Evolutionary conservation across 2,113 vertebrate genomes (phyloP), one percentile per base, ranked within the genome.

Genomic region (Tinamus guttatus): DNA sequence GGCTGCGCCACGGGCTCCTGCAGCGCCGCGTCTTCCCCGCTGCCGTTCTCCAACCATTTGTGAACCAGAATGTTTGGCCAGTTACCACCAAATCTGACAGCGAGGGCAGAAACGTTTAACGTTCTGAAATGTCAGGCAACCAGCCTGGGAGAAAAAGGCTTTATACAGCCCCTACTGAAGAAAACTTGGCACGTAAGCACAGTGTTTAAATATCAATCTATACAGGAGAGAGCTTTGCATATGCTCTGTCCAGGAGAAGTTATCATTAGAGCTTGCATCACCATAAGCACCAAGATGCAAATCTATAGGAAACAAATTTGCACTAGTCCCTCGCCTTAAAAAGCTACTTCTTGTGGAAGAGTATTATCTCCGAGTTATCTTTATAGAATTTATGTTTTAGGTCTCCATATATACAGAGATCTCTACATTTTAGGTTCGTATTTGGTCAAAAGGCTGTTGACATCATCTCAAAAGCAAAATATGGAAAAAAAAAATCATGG

Each of bases 1-100:
- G 51, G 25, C 11, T 52, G 51, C 13, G 51, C 51, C 27, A 13
- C 27, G n/a, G 6, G 28, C 40, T 41, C 41, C 40, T 78, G 40
- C 0, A 1, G 13, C 30, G 49, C 2, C 11, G 7, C 19, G 24
- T 27, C 15, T 58, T 24, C 73, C n/a, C 15, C 30, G 1, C 17
- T 22, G 43, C 13, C 38, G 81, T 30, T n/a, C 30, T 70, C 28
- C 15, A 9, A 1, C 24, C 17, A 60, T 18, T 54, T 41, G 28
- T 24, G 25, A 83, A 40, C 22, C 13, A 27, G 17, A 58, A 59
- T 2, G 3, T 15, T 51, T 43, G 36, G 17, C 47, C 51, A 41
- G 54, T 70, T 54, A 59, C 20, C 69, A 64, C 24, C 13, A 69
- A 32, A 19, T 79, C 41, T 30, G 69, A 64, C 56, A 32, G 20